Conservation (phyloP, 2,797 vertebrate species). For the Cirrhinus molitorella region DNA sequence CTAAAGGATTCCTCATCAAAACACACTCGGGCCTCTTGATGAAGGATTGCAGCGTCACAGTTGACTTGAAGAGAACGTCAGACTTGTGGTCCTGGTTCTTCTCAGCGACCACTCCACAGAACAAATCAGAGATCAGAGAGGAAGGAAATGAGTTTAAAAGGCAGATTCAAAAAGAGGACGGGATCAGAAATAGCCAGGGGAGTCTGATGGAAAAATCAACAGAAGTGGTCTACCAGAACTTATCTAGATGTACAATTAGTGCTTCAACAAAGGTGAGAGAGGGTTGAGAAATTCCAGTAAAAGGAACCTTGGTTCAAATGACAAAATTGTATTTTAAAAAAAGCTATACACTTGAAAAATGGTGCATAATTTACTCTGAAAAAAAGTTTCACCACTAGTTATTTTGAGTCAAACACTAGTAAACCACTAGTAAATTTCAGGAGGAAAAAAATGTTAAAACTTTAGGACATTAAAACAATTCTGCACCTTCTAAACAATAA, state of each 20-base stretch:
- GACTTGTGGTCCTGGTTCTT: constrained; percentile 57
- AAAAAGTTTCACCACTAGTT: neutral
- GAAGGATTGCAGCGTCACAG: constrained; percentile 57
- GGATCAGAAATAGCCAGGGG: constrained; percentile 38
- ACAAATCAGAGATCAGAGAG: constrained; percentile 53
- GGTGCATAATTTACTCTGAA: neutral
- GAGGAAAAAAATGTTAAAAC: too few relatives aligned
- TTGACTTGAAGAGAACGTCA: constrained; percentile 56
- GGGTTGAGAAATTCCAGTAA: constrained; percentile 34
- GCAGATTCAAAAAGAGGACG: constrained; percentile 20
- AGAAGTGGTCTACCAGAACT: constrained; percentile 52
- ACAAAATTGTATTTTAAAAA: neutral
- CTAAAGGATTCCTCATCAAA: constrained; percentile 21
- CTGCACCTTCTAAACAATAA: too few relatives aligned
- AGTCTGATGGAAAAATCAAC: constrained; percentile 59
- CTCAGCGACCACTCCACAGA: constrained; percentile 57
- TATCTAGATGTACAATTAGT: constrained; percentile 25
- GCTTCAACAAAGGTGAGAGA: constrained; percentile 30
- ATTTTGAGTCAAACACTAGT: too few relatives aligned
- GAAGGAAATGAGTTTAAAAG: constrained; percentile 32
- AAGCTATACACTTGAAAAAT: neutral
- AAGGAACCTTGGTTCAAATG: constrained; percentile 12
- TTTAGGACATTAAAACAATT: too few relatives aligned
- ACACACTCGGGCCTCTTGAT: constrained; percentile 46
- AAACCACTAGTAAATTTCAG: too few relatives aligned